Conservation (phyloP, 2,797 vertebrate genomes). For the Pseudochirops cupreus region DNA sequence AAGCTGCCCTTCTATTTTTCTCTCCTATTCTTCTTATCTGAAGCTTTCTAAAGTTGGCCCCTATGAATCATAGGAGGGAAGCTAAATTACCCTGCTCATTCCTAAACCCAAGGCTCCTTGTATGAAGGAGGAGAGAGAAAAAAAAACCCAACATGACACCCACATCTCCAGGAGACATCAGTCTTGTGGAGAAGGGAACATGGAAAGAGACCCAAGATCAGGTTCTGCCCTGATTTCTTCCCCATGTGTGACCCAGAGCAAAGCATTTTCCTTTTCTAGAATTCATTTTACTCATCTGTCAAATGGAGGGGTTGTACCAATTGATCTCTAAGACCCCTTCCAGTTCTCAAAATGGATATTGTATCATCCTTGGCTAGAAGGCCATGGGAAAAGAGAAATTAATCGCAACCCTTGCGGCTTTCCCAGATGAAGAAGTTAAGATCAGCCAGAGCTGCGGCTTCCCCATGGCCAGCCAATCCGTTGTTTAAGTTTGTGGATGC, state of each 20-base stretch:
- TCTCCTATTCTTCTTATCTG: not conserved
- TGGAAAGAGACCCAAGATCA: not conserved
- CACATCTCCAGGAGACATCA: not conserved
- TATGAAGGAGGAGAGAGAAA: not conserved
- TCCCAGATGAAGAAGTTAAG: not conserved
- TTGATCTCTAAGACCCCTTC: not conserved
- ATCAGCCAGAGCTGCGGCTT: not conserved
- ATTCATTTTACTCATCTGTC: not conserved
- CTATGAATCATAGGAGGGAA: not conserved
- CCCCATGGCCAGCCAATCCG: not conserved
- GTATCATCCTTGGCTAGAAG: not conserved
- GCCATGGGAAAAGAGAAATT: not conserved
- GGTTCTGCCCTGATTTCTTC: not conserved
- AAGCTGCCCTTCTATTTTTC: not conserved
- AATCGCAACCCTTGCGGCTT: not conserved
- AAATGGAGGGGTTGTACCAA: not conserved
- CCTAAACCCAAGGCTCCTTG: not conserved
- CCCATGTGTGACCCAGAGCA: not conserved
- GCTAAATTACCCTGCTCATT: not conserved
- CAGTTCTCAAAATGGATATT: not conserved
- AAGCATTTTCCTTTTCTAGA: not conserved
- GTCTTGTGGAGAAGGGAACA: no score
- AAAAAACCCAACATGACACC: not conserved
- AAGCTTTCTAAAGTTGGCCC: not conserved
- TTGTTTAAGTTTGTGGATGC: not conserved